A percentile compares a stretch with the other conserved stretches of the same genome.
Conservation (phyloP, 2,888 invertebrate species). For the Nomada fabriciana region DNA sequence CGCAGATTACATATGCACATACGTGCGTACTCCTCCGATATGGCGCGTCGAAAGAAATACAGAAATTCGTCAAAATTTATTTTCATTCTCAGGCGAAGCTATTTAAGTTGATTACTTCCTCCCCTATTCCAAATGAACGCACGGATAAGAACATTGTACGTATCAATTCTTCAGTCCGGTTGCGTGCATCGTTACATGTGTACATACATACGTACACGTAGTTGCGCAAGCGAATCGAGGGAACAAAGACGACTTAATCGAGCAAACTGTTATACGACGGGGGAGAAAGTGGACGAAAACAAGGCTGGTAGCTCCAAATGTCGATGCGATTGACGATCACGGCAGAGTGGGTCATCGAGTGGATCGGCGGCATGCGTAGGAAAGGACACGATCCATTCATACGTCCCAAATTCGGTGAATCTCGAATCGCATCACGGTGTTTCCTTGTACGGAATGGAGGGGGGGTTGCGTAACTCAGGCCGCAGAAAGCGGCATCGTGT, state of each 20-base stretch:
- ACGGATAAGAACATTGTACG: too few species aligned
- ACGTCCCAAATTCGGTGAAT: conserved; percentile 64
- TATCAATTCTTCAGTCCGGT: too few species aligned
- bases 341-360: conserved; percentile 26
- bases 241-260: conserved; percentile 44
- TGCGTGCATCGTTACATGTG: too few species aligned
- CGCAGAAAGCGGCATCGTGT: conserved; percentile 42
- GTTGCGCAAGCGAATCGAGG: not conserved
- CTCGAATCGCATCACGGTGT: conserved; percentile 31
- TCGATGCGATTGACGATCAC: conserved; percentile 8
- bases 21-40: conserved; percentile 12
- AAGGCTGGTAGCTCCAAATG: conserved; percentile 3
- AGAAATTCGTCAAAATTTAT: conserved; percentile 1
- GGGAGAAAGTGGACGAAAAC: conserved; percentile 35
- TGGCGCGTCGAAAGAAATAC: conserved; percentile 34
- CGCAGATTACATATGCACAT: conserved; percentile 20
- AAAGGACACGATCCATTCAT: conserved; percentile 50
- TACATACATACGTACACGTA: not conserved
- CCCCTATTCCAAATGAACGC: too few species aligned
- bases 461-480: conserved; percentile 53
- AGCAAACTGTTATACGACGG: not conserved
- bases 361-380: not conserved
- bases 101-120: too few species aligned
- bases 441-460: conserved; percentile 49
- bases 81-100: too few species aligned